Conservation (phyloP, 1,140 invertebrate species). For the Ganaspis sp. region DNA sequence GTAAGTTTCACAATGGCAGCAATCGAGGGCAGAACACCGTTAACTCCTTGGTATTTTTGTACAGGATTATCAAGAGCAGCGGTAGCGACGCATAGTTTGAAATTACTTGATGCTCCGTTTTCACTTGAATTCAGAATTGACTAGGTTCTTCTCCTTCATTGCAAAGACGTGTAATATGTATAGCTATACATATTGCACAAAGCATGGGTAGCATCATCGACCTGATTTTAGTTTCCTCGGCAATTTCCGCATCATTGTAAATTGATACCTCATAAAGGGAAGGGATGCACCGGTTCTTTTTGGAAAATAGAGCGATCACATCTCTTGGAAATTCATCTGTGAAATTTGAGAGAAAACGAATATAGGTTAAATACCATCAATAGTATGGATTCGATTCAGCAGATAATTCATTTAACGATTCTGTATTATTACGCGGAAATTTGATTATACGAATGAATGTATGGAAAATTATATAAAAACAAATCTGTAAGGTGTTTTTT, state of each 20-base stretch:
- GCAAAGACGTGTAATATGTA: not conserved
- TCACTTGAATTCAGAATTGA: conserved; percentile 15
- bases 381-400: not conserved
- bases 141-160: not conserved
- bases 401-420: too few relatives aligned
- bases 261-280: conserved; percentile 33
- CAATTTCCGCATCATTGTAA: conserved; percentile 40
- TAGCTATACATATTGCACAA: conserved; percentile 1
- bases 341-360: conserved; percentile 9
- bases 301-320: conserved; percentile 25
- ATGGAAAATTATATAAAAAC: too few relatives aligned
- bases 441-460: too few relatives aligned
- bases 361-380: not conserved
- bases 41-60: conserved; percentile 68
- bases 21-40: conserved; percentile 75
- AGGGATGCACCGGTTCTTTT: conserved; percentile 32
- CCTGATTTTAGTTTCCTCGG: conserved; percentile 42
- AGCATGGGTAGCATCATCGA: conserved; percentile 29
- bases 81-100: not conserved
- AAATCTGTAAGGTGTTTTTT: too few relatives aligned
- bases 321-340: not conserved
- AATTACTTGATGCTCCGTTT: conserved; percentile 24
- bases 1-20: conserved; percentile 73
- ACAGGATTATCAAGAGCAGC: conserved; percentile 64
- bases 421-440: too few relatives aligned